Conservation (phyloP, 2,888 invertebrate genomes). For the Gymnocheta viridis region DNA sequence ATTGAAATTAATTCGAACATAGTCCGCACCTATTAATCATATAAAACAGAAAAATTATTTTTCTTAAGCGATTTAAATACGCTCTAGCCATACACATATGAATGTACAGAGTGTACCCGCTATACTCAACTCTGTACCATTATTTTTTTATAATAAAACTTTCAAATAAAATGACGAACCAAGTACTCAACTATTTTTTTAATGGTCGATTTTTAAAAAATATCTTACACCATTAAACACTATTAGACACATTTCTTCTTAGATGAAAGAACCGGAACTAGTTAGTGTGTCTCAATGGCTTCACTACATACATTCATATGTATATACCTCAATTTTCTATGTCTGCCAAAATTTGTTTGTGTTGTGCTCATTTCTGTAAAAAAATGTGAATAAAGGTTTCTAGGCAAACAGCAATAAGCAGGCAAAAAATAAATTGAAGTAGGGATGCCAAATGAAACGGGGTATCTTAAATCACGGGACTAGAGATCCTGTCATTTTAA, state of each 20-base stretch:
- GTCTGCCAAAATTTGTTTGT: not conserved
- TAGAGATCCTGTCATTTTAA: no score
- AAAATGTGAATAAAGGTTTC: not conserved
- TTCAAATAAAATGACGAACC: not conserved
- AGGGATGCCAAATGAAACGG: no score
- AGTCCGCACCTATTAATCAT: no score
- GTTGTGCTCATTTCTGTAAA: not conserved
- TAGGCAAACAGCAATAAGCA: slow-evolving; percentile 48
- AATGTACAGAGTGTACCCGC: no score
- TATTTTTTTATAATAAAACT: not conserved
- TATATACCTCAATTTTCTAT: not conserved
- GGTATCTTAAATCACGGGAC: no score
- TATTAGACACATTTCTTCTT: not conserved
- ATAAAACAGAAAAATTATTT: no score
- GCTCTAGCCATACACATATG: no score
- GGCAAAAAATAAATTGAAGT: slow-evolving; percentile 28
- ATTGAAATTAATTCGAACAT: no score
- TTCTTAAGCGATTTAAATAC: no score
- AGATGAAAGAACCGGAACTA: slow-evolving; percentile 42
- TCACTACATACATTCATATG: not conserved
- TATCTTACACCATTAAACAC: not conserved
- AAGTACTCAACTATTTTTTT: not conserved
- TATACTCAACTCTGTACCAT: no score
- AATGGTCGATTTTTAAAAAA: not conserved
- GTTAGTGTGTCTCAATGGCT: slow-evolving; percentile 33